A percentile compares a stretch with the other conserved stretches of the same genome.
Evolutionary conservation across 2,888 invertebrate genomes (phyloP).

Genomic region (Minunthozetes semirufus): DNA sequence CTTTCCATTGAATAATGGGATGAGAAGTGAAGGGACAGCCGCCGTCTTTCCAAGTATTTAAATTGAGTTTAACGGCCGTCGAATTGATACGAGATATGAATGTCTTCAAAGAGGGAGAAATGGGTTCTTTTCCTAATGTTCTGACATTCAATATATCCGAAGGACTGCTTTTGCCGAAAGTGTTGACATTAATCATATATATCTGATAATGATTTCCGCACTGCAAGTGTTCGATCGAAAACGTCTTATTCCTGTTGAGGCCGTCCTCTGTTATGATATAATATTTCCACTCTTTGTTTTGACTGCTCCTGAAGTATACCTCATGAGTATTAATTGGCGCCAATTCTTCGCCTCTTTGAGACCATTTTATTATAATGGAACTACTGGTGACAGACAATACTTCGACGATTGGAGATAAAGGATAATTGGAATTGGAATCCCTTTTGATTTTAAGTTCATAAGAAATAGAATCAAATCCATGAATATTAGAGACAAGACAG

Average conservation of each 20-base stretch:
- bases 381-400: not conserved
- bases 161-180: conserved; percentile 45
- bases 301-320: conserved; percentile 28
- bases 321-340: conserved; percentile 1
- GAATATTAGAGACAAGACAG: conserved; percentile 83
- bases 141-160: conserved; percentile 45
- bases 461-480: conserved; percentile 84
- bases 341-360: not conserved
- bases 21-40: conserved; percentile 47
- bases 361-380: conserved; percentile 19
- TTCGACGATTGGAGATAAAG: conserved; percentile 20
- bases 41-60: conserved; percentile 48
- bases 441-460: conserved; percentile 80
- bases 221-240: conserved; percentile 40
- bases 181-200: conserved; percentile 46
- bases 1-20: conserved; percentile 38
- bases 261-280: conserved; percentile 50
- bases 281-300: conserved; percentile 50
- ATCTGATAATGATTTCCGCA: conserved; percentile 48
- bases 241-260: conserved; percentile 1
- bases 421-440: conserved; percentile 45
- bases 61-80: conserved; percentile 39
- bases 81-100: conserved; percentile 25
- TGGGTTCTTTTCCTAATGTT: conserved; percentile 45
- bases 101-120: conserved; percentile 15